Percentiles rank a stretch among this genome's conserved stretches.
These are phyloP conservation scores for Rhynchopsitta pachyrhyncha DNA, from an alignment of 2,113 vertebrate species.

Conservation along the genomic window DNA sequence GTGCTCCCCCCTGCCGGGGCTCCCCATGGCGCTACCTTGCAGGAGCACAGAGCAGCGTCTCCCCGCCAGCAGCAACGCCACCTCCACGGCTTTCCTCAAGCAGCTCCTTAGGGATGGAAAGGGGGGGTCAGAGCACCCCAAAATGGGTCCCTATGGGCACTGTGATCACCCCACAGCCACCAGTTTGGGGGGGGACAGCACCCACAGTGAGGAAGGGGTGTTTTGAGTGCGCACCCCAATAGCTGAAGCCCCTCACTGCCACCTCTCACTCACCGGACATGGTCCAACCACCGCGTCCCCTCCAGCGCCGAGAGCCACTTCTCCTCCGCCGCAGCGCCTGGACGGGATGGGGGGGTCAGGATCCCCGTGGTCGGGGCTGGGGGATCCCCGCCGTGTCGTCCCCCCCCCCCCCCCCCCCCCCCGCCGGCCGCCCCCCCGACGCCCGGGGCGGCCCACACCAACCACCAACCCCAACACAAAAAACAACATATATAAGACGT, in stretches of 20 bases:
- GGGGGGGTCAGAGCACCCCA: not conserved
- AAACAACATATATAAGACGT: no score
- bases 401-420: no score
- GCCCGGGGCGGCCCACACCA: no score
- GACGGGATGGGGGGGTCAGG: not conserved
- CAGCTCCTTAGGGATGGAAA: constrained; percentile 75
- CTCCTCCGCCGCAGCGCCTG: constrained; percentile 79
- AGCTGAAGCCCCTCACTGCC: not conserved
- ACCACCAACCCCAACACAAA: no score
- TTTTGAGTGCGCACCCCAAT: no score
- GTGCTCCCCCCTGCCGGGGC: accelerated
- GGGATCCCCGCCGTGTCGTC: accelerated
- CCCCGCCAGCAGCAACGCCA: constrained; percentile 81
- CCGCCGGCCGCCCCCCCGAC: no score
- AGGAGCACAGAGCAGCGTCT: constrained; percentile 85
- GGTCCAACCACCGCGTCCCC: constrained; percentile 88
- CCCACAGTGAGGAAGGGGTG: no score
- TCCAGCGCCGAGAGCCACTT: constrained; percentile 94
- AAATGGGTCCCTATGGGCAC: not conserved
- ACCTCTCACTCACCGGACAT: constrained; percentile 77
- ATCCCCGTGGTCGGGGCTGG: accelerated
- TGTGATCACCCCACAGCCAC: not conserved
- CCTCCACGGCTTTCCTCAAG: constrained; percentile 87
- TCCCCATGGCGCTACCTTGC: constrained; percentile 80
- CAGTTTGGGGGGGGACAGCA: accelerated